Conservation (phyloP, 2,113 vertebrate species). For the Spilogale gracilis region DNA sequence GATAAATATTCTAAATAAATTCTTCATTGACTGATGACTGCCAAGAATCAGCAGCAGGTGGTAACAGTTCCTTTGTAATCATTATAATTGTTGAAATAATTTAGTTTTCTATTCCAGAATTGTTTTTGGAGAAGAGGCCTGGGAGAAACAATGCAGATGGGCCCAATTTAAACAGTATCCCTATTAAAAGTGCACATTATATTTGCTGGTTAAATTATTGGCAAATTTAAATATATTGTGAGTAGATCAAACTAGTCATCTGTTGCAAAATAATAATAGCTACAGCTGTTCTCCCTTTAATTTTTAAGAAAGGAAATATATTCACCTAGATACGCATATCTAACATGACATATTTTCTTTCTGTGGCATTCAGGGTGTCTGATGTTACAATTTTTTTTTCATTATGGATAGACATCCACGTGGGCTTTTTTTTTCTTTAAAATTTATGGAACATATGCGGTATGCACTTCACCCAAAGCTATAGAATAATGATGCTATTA, state of each 20-base stretch:
- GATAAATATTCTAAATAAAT: slow-evolving; percentile 65
- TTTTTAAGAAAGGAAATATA: slow-evolving; percentile 58
- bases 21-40: slow-evolving; percentile 27
- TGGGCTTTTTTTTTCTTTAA: background rate
- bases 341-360: slow-evolving; percentile 38
- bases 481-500: slow-evolving; percentile 45
- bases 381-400: slow-evolving; percentile 33
- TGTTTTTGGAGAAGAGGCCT: slow-evolving; percentile 7
- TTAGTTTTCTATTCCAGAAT: slow-evolving; percentile 46
- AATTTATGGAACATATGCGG: slow-evolving; percentile 65
- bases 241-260: slow-evolving; percentile 58
- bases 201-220: slow-evolving; percentile 42
- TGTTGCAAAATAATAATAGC: slow-evolving; percentile 58
- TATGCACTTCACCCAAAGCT: slow-evolving; percentile 74
- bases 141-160: background rate
- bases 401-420: slow-evolving; percentile 45
- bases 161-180: background rate
- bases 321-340: background rate
- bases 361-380: background rate
- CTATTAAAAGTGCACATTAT: slow-evolving; percentile 63
- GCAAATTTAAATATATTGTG: slow-evolving; percentile 55
- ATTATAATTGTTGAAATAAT: slow-evolving; percentile 59
- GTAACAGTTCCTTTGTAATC: slow-evolving; percentile 51
- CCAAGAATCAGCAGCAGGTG: slow-evolving; percentile 33
- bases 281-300: slow-evolving; percentile 51